These are phyloP conservation scores for Varanus komodoensis DNA, from an alignment of 2,113 vertebrate genomes.

Conservation along the genomic window DNA sequence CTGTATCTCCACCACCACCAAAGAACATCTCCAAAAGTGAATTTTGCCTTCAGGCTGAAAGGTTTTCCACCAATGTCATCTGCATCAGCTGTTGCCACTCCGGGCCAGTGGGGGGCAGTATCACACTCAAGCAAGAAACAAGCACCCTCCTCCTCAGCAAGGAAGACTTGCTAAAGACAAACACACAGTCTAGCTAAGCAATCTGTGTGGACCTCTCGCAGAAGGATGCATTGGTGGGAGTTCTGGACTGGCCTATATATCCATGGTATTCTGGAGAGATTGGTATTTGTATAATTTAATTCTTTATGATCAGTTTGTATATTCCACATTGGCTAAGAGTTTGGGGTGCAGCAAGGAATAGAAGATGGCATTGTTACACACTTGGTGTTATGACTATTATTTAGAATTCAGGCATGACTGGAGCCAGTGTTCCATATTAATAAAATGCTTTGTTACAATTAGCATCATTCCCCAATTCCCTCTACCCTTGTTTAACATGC, in stretches of 20 bases:
- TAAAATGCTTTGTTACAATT: slow-evolving; percentile 73
- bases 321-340: slow-evolving; percentile 40
- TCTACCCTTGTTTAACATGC: slow-evolving; percentile 75
- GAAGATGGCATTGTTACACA: slow-evolving; percentile 40
- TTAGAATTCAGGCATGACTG: slow-evolving; percentile 73
- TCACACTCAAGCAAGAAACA: too few relatives aligned
- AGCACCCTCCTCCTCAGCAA: too few relatives aligned
- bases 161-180: background rate
- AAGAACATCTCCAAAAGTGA: too few relatives aligned
- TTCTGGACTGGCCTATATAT: background rate
- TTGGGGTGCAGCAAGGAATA: slow-evolving; percentile 50
- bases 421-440: slow-evolving; percentile 66
- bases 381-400: slow-evolving; percentile 69
- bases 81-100: too few relatives aligned
- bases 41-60: too few relatives aligned
- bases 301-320: slow-evolving; percentile 22
- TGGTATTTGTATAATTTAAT: slow-evolving; percentile 53
- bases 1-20: too few relatives aligned
- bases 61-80: too few relatives aligned
- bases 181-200: too few relatives aligned
- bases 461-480: slow-evolving; percentile 71
- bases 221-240: background rate
- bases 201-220: background rate
- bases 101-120: too few relatives aligned
- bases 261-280: background rate